A percentile compares a stretch with the other conserved stretches of the same genome.
Conservation (phyloP, 2,797 vertebrate species). For the Sebastes aleutianus region DNA sequence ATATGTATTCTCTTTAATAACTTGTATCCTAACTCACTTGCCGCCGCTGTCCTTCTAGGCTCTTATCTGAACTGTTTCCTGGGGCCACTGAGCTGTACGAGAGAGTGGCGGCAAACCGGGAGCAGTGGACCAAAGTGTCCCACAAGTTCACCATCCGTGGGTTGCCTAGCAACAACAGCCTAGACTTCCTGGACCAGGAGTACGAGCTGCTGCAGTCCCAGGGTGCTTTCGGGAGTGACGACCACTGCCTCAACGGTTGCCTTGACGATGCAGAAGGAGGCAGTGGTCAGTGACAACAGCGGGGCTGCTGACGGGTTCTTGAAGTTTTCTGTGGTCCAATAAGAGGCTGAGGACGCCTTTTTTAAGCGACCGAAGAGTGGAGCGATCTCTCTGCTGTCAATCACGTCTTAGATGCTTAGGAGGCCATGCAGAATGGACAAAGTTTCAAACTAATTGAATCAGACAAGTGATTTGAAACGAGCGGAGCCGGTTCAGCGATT, state of each 20-base stretch:
- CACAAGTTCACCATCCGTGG: conserved; percentile 98
- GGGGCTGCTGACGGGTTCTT: conserved; percentile 19
- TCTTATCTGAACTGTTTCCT: conserved; percentile 94
- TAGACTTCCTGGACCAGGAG: conserved; percentile 97
- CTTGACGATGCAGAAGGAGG: conserved; percentile 77
- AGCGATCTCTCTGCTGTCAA: conserved; percentile 64
- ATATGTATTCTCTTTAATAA: no score
- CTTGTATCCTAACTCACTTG: neutral
- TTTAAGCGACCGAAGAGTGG: conserved; percentile 50
- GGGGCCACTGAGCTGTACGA: conserved; percentile 89
- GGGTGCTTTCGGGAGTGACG: conserved; percentile 80
- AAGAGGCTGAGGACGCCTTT: conserved; percentile 68
- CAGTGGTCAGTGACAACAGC: conserved; percentile 71
- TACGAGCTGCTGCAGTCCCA: conserved; percentile 88
- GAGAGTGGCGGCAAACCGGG: conserved; percentile 91
- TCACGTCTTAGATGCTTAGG: conserved; percentile 64
- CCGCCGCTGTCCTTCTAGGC: conserved; percentile 70
- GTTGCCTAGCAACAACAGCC: conserved; percentile 96
- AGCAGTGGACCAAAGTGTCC: conserved; percentile 97
- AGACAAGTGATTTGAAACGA: conserved; percentile 48
- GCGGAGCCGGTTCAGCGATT: conserved; percentile 59
- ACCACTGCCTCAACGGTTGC: conserved; percentile 88
- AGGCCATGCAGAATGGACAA: conserved; percentile 52
- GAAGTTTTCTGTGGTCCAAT: conserved; percentile 58
- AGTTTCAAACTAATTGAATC: conserved; percentile 52